Conservation (phyloP, 2,888 invertebrate genomes). For the Drosophila neonasuta region DNA sequence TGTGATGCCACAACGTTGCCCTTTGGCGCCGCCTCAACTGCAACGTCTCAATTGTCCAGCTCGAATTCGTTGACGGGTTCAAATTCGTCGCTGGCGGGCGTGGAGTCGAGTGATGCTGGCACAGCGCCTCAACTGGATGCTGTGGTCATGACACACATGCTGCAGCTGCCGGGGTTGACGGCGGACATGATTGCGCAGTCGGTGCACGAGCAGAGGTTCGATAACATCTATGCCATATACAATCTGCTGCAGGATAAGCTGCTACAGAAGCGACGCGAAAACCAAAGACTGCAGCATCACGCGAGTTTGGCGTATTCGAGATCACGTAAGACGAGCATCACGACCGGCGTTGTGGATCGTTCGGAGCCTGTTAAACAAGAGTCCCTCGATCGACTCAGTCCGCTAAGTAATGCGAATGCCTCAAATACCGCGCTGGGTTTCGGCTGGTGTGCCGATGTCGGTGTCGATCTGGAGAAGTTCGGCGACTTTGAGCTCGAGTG, state of each 20-base stretch:
- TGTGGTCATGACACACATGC: slow-evolving; percentile 91
- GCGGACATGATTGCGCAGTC: slow-evolving; percentile 90
- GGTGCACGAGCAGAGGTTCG: slow-evolving; percentile 91
- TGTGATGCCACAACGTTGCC: slow-evolving; percentile 38
- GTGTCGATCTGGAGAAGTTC: slow-evolving; percentile 81
- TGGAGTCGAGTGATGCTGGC: slow-evolving; percentile 20
- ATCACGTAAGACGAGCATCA: slow-evolving; percentile 86
- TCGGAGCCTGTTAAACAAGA: slow-evolving; percentile 81
- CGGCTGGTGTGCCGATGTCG: slow-evolving; percentile 78
- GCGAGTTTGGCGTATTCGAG: slow-evolving; percentile 81
- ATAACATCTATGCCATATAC: slow-evolving; percentile 97
- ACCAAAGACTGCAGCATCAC: slow-evolving; percentile 82
- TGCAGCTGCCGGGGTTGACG: slow-evolving; percentile 89
- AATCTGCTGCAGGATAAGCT: slow-evolving; percentile 93
- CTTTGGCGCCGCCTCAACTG: slow-evolving; percentile 33
- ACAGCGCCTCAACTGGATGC: slow-evolving; percentile 84
- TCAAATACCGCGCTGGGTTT: slow-evolving; percentile 70
- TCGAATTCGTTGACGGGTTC: slow-evolving; percentile 39
- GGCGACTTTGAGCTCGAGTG: slow-evolving; percentile 81
- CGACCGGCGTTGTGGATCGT: slow-evolving; percentile 85
- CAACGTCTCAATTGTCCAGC: slow-evolving; percentile 14
- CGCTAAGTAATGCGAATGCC: slow-evolving; percentile 79
- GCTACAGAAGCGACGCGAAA: slow-evolving; percentile 83
- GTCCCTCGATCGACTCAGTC: slow-evolving; percentile 81
- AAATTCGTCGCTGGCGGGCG: slow-evolving; percentile 41